Percentiles rank a stretch among this genome's conserved stretches.
Evolutionary conservation across 1,140 invertebrate genomes (phyloP).

Genomic region (Pentalonia nigronervosa): DNA sequence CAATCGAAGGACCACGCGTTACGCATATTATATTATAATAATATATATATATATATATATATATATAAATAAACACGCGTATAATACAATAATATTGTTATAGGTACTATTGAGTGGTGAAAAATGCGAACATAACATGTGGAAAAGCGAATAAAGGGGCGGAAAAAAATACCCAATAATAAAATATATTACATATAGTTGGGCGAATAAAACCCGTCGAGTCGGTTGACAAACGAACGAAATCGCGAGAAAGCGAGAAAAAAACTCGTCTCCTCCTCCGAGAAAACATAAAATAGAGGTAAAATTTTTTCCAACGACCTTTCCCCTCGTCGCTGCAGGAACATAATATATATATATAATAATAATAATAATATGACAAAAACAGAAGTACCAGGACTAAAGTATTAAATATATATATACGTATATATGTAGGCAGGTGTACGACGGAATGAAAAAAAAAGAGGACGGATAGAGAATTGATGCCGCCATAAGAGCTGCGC

Average conservation of each 20-base stretch:
- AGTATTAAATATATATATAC: background rate
- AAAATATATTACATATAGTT: background rate
- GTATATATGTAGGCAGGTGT: too few relatives aligned
- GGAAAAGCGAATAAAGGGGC: background rate
- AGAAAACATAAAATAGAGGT: constrained; percentile 36
- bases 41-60: too few relatives aligned
- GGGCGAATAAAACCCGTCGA: constrained; percentile 9
- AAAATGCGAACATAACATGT: background rate
- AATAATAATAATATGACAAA: constrained; percentile 37
- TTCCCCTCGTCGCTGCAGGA: background rate
- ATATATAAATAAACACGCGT: background rate
- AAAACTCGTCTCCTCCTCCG: constrained; percentile 21
- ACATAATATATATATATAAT: background rate
- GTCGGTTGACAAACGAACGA: background rate
- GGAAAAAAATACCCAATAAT: constrained; percentile 35
- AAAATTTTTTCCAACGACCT: background rate
- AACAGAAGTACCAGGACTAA: constrained; percentile 14
- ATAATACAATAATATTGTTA: constrained; percentile 3
- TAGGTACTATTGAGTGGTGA: background rate
- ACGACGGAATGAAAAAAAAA: background rate
- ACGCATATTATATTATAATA: background rate
- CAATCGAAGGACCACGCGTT: background rate
- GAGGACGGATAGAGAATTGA: background rate
- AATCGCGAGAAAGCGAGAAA: background rate
- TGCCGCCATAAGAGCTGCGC: background rate